Evolutionary conservation across 1,140 invertebrate genomes (phyloP).

Genomic region (Magallana ariakensis): DNA sequence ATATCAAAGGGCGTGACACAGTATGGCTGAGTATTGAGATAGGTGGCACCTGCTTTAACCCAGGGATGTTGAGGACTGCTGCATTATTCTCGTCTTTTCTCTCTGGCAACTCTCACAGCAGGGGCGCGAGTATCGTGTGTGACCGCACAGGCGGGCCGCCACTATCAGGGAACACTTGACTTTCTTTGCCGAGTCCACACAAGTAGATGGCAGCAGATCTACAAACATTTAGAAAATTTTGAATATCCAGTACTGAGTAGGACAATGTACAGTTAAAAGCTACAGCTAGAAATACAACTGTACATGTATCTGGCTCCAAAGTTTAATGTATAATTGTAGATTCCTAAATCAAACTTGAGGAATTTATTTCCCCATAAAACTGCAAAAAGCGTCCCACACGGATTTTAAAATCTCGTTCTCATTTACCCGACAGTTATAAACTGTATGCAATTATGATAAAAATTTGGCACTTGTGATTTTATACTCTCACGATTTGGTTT

Average conservation of each 20-base stretch:
- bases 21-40: constrained; percentile 17
- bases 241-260: too few relatives aligned
- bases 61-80: not conserved
- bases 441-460: too few relatives aligned
- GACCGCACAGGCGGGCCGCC: constrained; percentile 62
- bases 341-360: too few relatives aligned
- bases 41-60: not conserved
- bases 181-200: constrained; percentile 56
- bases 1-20: not conserved
- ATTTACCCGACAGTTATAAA: too few relatives aligned
- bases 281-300: not conserved
- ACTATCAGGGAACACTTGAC: constrained; percentile 67
- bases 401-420: too few relatives aligned
- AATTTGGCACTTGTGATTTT: too few relatives aligned
- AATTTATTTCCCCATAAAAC: too few relatives aligned
- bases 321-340: not conserved
- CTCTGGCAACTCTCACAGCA: constrained; percentile 33
- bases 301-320: not conserved
- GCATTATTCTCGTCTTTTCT: constrained; percentile 3
- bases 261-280: too few relatives aligned
- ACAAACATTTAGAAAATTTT: constrained; percentile 25
- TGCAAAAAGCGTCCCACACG: too few relatives aligned
- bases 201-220: constrained; percentile 54
- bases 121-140: constrained; percentile 56
- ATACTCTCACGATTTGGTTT: too few relatives aligned